A percentile compares a stretch with the other conserved stretches of the same genome.
Conservation (phyloP, 2,113 vertebrate genomes). For the Cepphus grylle region DNA sequence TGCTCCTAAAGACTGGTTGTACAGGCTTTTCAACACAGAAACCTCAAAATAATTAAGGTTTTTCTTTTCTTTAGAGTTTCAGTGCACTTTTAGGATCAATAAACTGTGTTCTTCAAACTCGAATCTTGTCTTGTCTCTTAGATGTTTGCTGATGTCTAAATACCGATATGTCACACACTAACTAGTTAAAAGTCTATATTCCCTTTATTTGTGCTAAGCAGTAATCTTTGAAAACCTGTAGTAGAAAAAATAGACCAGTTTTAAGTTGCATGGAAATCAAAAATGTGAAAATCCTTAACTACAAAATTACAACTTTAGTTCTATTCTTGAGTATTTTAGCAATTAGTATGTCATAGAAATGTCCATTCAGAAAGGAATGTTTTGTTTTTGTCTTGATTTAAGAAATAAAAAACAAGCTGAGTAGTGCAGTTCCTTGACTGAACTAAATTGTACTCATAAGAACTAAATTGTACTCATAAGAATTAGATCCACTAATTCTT, state of each 20-base stretch:
- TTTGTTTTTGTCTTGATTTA: neutral
- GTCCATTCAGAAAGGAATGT: neutral
- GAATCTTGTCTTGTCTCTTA: neutral
- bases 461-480: neutral
- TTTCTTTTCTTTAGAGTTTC: neutral
- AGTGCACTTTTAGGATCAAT: neutral
- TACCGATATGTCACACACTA: neutral
- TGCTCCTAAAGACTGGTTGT: neutral
- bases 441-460: neutral
- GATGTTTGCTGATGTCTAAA: neutral
- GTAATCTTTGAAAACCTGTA: neutral
- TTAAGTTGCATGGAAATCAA: neutral
- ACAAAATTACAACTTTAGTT: neutral
- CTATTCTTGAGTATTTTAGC: neutral
- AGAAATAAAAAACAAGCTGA: accelerated
- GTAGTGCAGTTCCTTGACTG: neutral
- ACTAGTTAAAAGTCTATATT: neutral
- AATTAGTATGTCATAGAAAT: neutral
- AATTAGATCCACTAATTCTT: neutral
- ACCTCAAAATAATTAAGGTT: neutral
- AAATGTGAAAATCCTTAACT: neutral
- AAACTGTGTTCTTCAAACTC: neutral
- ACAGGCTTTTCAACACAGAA: neutral
- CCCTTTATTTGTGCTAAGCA: neutral
- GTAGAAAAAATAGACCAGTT: neutral